Evolutionary conservation across 2,888 invertebrate genomes (phyloP), one percentile per base, ranked within the genome.

Genomic region (Magallana nippona): DNA sequence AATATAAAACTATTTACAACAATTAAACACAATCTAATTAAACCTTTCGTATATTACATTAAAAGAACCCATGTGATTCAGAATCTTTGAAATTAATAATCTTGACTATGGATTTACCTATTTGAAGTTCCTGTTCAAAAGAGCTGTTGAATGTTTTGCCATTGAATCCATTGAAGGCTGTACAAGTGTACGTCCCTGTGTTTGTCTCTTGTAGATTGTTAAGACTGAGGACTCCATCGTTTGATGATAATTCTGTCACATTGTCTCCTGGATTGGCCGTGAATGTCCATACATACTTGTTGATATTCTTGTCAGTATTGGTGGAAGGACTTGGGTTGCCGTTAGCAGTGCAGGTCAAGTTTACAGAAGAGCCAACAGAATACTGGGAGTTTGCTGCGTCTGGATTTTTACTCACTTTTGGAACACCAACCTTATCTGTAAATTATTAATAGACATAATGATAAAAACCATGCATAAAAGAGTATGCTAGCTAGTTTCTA

Each of bases 101-200:
- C n/a, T 62, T 22, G 10, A 62, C 10, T 17, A 62, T 1, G n/a
- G 10, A 27, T 22, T 71, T 71, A 71, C 71, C 71, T 22, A 71
- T 71, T 71, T 71, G 71, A 27, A 71, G 32, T 13, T 32, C 32
- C 2, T 15, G 15, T 13, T n/a, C 2, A 8, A 0, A 8, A 55
- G 22, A n/a, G 27, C 19, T n/a, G 5, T 83, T 78, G 79, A 78
- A 83, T 1, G 22, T 55, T 27, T 82, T 78, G 2, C 83, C 83
- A 60, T 81, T 83, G 57, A 85, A 83, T n/a, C 58, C 81, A 44
- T 85, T 85, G 10, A 58, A 58, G 17, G 63, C 85, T 17, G 78
- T 79, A 82, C 85, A 85, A 10, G 79, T 60, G 78, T 85, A 85
- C 19, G 44, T 71, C 19, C 81, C 85, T 8, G 83, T 79, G 10